Percentiles rank a stretch among this genome's conserved stretches.
Conservation (phyloP, 2,113 vertebrate species). For the rabbit (Oryctolagus cuniculus) region mOryCun1.1 NC_091445.1:86932001-86932500, state of each 20-base stretch:
- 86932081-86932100: not conserved
- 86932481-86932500: no score
- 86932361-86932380: constrained; percentile 99
- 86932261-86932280: constrained; percentile 20
- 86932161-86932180: constrained; percentile 43
- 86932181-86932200: not conserved
- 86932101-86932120: not conserved
- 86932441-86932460: no score
- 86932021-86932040: constrained; percentile 49
- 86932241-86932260: constrained; percentile 37
- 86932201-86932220: not conserved
- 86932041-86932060: constrained; percentile 1
- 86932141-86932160: not conserved
- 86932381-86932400: constrained; percentile 92
- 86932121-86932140: constrained; percentile 13
- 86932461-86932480: no score
- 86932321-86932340: constrained; percentile 98
- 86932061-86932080: constrained; percentile 30
- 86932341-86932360: constrained; percentile 97
- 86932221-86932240: not conserved
- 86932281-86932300: constrained; percentile 70
- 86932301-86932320: constrained; percentile 71
- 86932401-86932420: constrained; percentile 53
- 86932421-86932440: not conserved
- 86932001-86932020: not conserved